These are phyloP conservation scores for Acanthopagrus latus DNA, from an alignment of 2,797 vertebrate genomes.

Conservation along the genomic window DNA sequence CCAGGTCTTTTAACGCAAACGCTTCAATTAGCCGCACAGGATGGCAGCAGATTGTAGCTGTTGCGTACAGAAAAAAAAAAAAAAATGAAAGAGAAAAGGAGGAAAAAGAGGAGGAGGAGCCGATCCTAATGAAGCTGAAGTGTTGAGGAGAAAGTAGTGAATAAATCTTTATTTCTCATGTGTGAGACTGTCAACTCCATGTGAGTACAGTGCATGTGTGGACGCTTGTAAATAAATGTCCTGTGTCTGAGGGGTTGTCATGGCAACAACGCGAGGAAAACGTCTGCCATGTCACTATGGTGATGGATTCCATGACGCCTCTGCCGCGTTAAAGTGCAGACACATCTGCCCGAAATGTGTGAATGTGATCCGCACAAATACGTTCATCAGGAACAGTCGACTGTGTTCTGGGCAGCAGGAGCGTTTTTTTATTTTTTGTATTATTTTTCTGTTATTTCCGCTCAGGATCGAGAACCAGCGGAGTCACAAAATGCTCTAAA, in stretches of 20 bases:
- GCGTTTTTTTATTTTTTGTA: neutral
- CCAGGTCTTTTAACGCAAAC: slow-evolving; percentile 77
- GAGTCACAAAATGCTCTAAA: slow-evolving; percentile 6
- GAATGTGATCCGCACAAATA: neutral
- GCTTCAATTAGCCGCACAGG: slow-evolving; percentile 76
- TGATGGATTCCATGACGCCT: slow-evolving; percentile 67
- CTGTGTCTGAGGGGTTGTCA: slow-evolving; percentile 71
- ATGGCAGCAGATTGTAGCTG: slow-evolving; percentile 52
- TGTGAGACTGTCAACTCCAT: neutral
- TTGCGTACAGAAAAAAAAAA: slow-evolving; percentile 25
- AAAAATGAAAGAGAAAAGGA: neutral
- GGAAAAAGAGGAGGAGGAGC: slow-evolving; percentile 12
- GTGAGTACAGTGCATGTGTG: neutral
- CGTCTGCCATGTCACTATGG: slow-evolving; percentile 74
- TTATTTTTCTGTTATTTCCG: neutral
- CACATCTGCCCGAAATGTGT: slow-evolving; percentile 36
- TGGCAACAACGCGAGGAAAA: slow-evolving; percentile 65
- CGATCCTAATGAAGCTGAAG: slow-evolving; percentile 46
- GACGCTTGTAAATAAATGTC: slow-evolving; percentile 45
- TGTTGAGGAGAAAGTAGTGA: slow-evolving; percentile 25
- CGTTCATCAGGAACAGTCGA: neutral
- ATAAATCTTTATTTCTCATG: slow-evolving; percentile 8
- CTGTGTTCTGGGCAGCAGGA: too few species aligned
- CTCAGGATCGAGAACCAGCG: neutral
- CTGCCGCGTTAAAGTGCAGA: slow-evolving; percentile 32